These are phyloP conservation scores for Lysiphlebus fabarum DNA, from an alignment of 1,140 invertebrate species.

Conservation along the genomic window DNA sequence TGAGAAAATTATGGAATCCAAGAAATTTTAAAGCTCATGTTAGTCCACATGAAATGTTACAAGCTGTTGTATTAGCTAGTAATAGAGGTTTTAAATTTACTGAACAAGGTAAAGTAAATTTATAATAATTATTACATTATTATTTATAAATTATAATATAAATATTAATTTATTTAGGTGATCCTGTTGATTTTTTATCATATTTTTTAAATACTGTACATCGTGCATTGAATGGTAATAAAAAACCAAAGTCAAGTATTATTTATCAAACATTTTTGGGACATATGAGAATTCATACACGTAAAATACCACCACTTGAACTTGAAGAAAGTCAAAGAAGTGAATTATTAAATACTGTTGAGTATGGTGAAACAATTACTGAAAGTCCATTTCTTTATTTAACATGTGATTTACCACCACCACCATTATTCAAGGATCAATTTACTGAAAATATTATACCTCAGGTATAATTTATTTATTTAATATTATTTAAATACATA, in stretches of 20 bases:
- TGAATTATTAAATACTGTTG: slow-evolving; percentile 73
- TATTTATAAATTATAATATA: background rate
- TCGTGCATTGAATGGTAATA: slow-evolving; percentile 82
- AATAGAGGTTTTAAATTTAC: slow-evolving; percentile 98
- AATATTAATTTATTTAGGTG: slow-evolving; percentile 59
- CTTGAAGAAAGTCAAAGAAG: slow-evolving; percentile 84
- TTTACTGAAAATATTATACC: slow-evolving; percentile 98
- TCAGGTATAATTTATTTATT: slow-evolving; percentile 62
- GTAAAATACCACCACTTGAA: slow-evolving; percentile 92
- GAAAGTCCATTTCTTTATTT: slow-evolving; percentile 93
- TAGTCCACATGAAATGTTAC: slow-evolving; percentile 99
- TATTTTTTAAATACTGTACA: slow-evolving; percentile 96
- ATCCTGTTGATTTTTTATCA: slow-evolving; percentile 94
- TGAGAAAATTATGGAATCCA: slow-evolving; percentile 98
- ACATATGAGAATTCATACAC: slow-evolving; percentile 89
- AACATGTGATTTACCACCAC: slow-evolving; percentile 93
- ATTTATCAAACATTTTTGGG: slow-evolving; percentile 95
- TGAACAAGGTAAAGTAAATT: slow-evolving; percentile 84
- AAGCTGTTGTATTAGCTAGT: slow-evolving; percentile 97
- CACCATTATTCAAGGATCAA: slow-evolving; percentile 95
- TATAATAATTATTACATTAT: slow-evolving; percentile 18
- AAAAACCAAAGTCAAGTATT: slow-evolving; percentile 82
- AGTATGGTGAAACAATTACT: slow-evolving; percentile 83
- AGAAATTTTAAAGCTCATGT: slow-evolving; percentile 99
- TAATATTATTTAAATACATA: slow-evolving; percentile 5